Conservation (phyloP, 1,140 invertebrate species). For the Drosophila pectinifera region DNA sequence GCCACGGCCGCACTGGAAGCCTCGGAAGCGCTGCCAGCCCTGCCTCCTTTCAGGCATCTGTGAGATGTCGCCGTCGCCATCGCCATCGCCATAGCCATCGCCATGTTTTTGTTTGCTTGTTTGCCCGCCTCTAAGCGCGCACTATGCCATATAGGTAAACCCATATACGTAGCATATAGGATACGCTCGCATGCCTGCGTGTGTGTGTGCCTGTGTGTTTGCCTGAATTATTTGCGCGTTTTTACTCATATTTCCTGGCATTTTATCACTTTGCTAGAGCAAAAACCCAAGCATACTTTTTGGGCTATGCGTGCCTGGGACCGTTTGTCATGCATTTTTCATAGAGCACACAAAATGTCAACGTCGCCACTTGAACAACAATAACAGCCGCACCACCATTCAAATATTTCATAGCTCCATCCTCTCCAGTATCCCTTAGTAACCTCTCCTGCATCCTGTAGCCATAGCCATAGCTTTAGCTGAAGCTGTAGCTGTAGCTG, state of each 20-base stretch:
- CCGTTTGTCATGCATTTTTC: conserved; percentile 81
- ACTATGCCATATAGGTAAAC: conserved; percentile 26
- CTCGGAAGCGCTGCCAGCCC: not conserved
- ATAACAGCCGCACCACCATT: conserved; percentile 63
- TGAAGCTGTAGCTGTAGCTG: not conserved
- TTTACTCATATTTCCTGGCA: conserved; percentile 68
- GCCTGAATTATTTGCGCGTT: conserved; percentile 78
- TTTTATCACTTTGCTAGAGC: conserved; percentile 56
- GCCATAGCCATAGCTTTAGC: conserved; percentile 8
- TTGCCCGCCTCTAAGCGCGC: conserved; percentile 11
- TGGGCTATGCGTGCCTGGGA: conserved; percentile 61
- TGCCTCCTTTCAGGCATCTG: conserved; percentile 60
- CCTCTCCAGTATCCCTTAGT: not conserved
- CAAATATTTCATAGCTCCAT: conserved; percentile 37
- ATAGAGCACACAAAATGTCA: conserved; percentile 68
- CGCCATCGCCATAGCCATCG: conserved; percentile 10
- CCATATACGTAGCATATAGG: conserved; percentile 16
- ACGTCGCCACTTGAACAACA: conserved; percentile 76
- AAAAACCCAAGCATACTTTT: conserved; percentile 60
- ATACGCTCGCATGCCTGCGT: conserved; percentile 23
- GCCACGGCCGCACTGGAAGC: conserved; percentile 23
- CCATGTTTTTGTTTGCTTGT: conserved; percentile 42
- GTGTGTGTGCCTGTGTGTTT: conserved; percentile 30
- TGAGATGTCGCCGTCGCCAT: conserved; percentile 54
- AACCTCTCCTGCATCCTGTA: conserved; percentile 8